These are phyloP conservation scores for Magallana gigas DNA, from an alignment of 1,140 invertebrate genomes.

Conservation along the genomic window DNA sequence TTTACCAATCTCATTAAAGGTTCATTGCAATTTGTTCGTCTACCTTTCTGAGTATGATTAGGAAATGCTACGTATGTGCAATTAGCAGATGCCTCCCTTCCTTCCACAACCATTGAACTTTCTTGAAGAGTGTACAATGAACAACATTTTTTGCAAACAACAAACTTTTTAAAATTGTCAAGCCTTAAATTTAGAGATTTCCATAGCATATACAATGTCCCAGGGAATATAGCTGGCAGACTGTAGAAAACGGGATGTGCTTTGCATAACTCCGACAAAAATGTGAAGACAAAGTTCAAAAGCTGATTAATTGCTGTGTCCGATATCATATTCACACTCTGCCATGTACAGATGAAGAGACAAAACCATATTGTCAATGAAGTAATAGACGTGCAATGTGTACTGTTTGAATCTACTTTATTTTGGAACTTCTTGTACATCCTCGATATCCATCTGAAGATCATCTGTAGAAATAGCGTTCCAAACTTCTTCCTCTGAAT, in stretches of 20 bases:
- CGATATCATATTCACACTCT: slow-evolving; percentile 7
- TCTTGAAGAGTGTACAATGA: slow-evolving; percentile 2
- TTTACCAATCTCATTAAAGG: slow-evolving; percentile 30
- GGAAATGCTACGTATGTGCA: slow-evolving; percentile 34
- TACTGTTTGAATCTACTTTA: not conserved
- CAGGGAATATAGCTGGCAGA: slow-evolving; percentile 28
- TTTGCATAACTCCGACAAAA: not conserved
- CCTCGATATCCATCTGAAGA: not conserved
- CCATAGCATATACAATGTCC: slow-evolving; percentile 39
- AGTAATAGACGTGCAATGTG: not conserved
- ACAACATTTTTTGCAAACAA: slow-evolving; percentile 52
- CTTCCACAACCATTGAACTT: not conserved
- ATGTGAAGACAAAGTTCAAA: slow-evolving; percentile 18
- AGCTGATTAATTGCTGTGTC: slow-evolving; percentile 18
- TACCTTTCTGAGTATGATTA: slow-evolving; percentile 24
- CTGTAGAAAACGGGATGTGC: not conserved
- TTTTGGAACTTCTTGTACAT: not conserved
- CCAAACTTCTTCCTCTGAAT: not conserved
- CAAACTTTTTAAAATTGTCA: slow-evolving; percentile 47
- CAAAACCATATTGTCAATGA: slow-evolving; percentile 30
- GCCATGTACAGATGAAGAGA: slow-evolving; percentile 45
- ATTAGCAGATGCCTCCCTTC: not conserved
- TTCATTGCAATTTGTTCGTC: not conserved
- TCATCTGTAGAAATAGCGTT: not conserved
- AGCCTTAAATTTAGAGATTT: not conserved